Conservation (phyloP, 2,113 vertebrate genomes). For the Cyphomyrus discorhynchus region DNA sequence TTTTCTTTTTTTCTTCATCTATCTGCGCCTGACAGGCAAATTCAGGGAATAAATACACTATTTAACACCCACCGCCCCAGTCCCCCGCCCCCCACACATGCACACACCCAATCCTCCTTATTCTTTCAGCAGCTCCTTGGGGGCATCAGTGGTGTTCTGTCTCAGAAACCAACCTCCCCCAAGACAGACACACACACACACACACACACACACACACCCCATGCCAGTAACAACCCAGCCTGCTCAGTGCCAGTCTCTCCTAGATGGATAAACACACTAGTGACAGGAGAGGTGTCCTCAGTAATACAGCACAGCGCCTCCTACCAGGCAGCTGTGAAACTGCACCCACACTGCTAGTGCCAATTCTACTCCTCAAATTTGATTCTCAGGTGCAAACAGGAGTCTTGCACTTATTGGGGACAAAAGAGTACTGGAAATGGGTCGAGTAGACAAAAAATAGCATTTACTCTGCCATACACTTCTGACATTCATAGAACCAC, state of each 20-base stretch:
- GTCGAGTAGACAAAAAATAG: neutral
- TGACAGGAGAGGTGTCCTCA: neutral
- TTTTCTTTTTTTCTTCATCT: neutral
- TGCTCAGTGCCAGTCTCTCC: neutral
- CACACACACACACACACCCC: neutral
- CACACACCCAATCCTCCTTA: neutral
- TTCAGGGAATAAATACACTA: conserved; percentile 6
- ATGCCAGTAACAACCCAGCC: neutral
- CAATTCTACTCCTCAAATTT: neutral
- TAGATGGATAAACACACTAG: neutral
- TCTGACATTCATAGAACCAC: neutral
- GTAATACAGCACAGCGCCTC: neutral
- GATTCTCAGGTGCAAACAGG: neutral
- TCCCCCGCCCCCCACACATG: neutral
- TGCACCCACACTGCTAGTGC: neutral
- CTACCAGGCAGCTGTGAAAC: neutral
- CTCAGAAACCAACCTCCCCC: neutral
- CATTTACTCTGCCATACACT: neutral
- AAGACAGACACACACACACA: neutral
- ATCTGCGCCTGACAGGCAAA: neutral
- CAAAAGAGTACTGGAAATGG: neutral
- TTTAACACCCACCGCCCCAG: neutral
- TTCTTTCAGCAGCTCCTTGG: neutral
- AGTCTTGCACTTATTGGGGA: neutral
- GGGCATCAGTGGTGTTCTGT: neutral